Evolutionary conservation across 2,113 vertebrate genomes (phyloP), one percentile per base, ranked within the genome.

Genomic region (Parus major): DNA sequence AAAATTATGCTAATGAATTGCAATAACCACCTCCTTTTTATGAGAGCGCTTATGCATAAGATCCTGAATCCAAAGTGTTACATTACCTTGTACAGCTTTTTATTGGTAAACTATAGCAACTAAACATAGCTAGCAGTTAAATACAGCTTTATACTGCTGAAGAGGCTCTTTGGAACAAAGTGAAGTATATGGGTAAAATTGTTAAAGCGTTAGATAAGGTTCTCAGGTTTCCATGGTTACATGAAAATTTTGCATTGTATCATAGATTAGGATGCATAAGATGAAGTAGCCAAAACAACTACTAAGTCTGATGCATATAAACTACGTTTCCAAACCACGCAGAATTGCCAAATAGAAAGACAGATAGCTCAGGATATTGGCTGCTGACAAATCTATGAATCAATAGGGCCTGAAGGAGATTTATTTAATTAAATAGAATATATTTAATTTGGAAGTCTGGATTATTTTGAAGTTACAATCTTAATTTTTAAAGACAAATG

Each of bases 161-260:
- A 97, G 93, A 93, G 87, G 50, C 79, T 85, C 85, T 94, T 93
- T 92, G 88, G 81, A 97, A 76, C 71, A 86, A 90, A 71, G 85
- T 96, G 86, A 92, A 97, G 87, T 93, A 64, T 93, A 85, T 97
- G 94, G 93, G 85, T 81, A 88, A 92, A 96, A 92, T 68, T 88
- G 92, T 70, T 92, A 75, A 86, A 94, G 56, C 2, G 1, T 88
- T 95, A 81, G 92, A 93, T 86, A 96, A 96, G 80, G 84, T 96
- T 97, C 88, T 96, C 1, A 31, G 71, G 98, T 98, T 98, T 84
- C 97, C 96, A 98, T 98, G 96, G 98, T 92, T 97, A 98, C 97
- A 92, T 93, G 84, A 82, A 90, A 92, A 92, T 94, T 96, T 97
- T 97, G 90, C 83, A 86, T 96, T 96, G 92, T 94, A 41, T 96